Evolutionary conservation across 2,797 vertebrate genomes (phyloP), one percentile per base, ranked within the genome.

Genomic region (Diceros bicornis): DNA sequence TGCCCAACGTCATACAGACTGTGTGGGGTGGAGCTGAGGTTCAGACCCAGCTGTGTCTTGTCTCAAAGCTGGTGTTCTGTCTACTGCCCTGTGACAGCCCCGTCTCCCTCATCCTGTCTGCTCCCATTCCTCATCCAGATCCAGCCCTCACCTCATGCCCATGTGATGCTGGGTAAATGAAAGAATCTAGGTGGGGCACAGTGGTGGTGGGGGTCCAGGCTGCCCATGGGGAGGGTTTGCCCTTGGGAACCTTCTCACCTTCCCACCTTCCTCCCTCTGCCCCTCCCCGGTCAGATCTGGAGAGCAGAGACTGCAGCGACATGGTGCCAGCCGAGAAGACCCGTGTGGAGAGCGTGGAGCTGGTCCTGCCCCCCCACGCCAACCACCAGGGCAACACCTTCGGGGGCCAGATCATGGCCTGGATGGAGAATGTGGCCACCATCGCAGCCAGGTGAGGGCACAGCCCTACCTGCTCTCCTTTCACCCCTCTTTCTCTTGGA

Each of bases 381-480:
- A 99, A 99, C 98, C 99, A 99, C 97, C 99, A 99, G 98, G 99
- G 99, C 97, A 99, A 99, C 98, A 99, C 99, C 20, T 99, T 99
- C 0, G 99, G 99, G 6, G 99, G 99, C 44, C 99, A 99, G 98
- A 99, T 99, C 98, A 99, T 99, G 99, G 99, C 99, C 96, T 99
- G 99, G 99, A 99, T 99, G 99, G 99, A 99, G 98, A 99, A 99
- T 0, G 99, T 99, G 96, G 99, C 99, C 97, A 99, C 99, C 89
- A 99, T 99, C 1, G 99, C 99, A 91, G 99, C 99, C 98, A 99
- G 99, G 99, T 99, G 82, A 97, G 62, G n/a, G 7, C 13, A 0
- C 13, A 7, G 29, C 2, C 23, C 23, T 3, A 4, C 32, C 3
- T 21, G 11, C 25, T 8, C 34, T 18, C 41, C 64, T 41, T 16